phyloP scores from a whole-genome alignment of 2,113 vertebrate species.

The Rhinopithecus roxellana region DNA sequence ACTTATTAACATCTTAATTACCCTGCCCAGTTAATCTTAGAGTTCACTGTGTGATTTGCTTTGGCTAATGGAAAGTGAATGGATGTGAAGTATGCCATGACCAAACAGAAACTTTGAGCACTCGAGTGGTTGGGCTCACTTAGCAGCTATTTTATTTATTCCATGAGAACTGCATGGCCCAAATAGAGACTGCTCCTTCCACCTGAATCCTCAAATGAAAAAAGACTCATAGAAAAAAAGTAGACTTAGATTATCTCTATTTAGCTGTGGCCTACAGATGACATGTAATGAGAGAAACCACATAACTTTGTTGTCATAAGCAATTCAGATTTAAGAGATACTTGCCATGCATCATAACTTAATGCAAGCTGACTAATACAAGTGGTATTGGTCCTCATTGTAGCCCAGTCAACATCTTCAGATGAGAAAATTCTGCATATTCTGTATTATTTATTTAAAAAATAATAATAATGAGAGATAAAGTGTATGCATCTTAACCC shows the following conservation, averaged over 20 bases:
- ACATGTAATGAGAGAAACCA: neutral
- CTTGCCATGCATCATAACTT: neutral
- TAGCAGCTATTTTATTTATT: neutral
- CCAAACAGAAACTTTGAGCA: neutral
- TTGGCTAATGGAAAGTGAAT: neutral
- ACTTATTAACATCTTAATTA: constrained; percentile 34
- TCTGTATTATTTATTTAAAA: neutral
- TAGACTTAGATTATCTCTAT: neutral
- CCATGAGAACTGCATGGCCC: neutral
- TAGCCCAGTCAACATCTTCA: neutral
- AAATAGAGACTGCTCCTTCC: neutral
- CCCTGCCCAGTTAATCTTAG: neutral
- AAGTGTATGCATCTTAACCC: neutral
- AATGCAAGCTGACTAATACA: neutral
- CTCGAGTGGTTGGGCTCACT: neutral
- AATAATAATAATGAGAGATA: neutral
- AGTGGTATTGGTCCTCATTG: neutral
- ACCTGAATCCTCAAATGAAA: neutral
- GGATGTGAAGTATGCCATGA: neutral
- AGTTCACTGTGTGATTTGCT: neutral
- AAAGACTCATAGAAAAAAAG: constrained; percentile 9
- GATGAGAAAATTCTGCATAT: neutral
- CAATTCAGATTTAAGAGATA: neutral
- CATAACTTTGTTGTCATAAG: neutral
- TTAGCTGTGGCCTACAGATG: neutral